phyloP scores from a whole-genome alignment of 92 coral and sea anemone genomes.

The Palythoa grandiflora region DNA sequence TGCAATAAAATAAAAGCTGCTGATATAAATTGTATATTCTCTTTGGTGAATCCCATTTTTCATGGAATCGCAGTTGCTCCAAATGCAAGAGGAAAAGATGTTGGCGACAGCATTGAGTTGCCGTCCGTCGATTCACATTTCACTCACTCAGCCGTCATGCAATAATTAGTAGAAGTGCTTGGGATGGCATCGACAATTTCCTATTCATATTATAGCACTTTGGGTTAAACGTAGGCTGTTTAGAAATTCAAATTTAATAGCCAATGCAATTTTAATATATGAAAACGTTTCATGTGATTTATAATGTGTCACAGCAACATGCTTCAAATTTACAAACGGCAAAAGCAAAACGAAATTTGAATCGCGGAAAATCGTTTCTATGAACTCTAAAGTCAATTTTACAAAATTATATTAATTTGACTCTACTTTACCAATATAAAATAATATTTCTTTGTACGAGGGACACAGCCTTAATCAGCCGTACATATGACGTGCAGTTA shows the following conservation, averaged over 20 bases:
- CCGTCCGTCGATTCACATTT: background rate
- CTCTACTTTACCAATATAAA: background rate
- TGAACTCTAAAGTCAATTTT: background rate
- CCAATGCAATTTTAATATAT: background rate
- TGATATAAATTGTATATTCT: background rate
- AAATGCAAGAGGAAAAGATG: background rate
- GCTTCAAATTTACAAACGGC: too few relatives aligned
- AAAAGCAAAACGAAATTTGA: background rate
- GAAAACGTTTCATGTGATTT: background rate
- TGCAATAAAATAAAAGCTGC: background rate
- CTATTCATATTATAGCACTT: background rate
- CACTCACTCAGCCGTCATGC: background rate
- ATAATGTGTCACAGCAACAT: background rate
- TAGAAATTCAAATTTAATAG: background rate
- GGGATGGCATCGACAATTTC: background rate
- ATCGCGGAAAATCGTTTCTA: background rate
- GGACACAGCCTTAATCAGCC: background rate
- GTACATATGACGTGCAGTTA: background rate
- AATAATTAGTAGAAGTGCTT: too few relatives aligned
- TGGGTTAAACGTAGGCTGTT: background rate
- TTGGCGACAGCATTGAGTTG: background rate
- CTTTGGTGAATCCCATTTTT: background rate
- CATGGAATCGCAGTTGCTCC: background rate
- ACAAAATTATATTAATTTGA: too few relatives aligned
- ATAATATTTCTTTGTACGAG: background rate